Conservation (phyloP, 2,113 vertebrate species). For the Pithys albifrons region DNA sequence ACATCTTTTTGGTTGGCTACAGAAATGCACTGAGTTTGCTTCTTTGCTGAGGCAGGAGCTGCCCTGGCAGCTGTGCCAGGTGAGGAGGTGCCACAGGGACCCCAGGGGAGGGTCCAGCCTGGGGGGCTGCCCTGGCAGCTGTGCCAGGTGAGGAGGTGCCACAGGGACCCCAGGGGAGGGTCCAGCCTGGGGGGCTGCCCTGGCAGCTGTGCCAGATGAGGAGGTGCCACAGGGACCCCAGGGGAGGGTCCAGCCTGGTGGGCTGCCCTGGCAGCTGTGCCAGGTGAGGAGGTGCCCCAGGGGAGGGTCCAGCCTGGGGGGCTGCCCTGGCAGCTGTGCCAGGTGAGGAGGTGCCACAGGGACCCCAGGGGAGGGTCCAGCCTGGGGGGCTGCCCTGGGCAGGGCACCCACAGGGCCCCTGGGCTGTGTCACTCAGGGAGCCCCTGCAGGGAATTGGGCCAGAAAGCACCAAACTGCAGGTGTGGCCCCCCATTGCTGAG, state of each 20-base stretch:
- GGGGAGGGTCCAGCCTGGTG: no score
- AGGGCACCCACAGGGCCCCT: slow-evolving; percentile 30
- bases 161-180: no score
- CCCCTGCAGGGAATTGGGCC: slow-evolving; percentile 37
- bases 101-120: no score
- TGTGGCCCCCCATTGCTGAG: neutral
- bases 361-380: no score
- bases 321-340: slow-evolving; percentile 63
- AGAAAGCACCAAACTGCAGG: slow-evolving; percentile 20
- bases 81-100: neutral
- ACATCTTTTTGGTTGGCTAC: slow-evolving; percentile 73
- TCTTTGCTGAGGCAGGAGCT: slow-evolving; percentile 64
- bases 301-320: neutral
- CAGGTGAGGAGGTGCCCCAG: no score
- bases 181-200: neutral
- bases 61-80: slow-evolving; percentile 61
- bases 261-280: neutral
- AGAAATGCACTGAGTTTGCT: slow-evolving; percentile 67
- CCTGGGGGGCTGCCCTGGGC: neutral
- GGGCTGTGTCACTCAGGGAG: neutral
- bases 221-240: neutral
- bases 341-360: neutral
- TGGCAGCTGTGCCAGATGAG: slow-evolving; percentile 60
- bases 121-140: neutral
- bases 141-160: no score